Conservation (phyloP, 2,797 vertebrate genomes). For the Protosalanx chinensis region DNA sequence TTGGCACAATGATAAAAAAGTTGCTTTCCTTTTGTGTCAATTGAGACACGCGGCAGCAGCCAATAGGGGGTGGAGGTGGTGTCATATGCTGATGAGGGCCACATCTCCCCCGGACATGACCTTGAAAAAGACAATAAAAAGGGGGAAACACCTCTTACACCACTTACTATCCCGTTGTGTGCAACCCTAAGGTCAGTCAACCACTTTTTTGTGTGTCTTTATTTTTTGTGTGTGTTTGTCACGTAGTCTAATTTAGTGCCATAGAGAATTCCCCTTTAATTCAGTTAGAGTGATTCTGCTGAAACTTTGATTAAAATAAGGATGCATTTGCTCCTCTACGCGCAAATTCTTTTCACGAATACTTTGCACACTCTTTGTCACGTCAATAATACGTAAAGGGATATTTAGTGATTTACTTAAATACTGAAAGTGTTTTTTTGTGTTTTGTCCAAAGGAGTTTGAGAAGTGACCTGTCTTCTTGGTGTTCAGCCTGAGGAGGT, state of each 20-base stretch:
- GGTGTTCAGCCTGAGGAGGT: constrained; percentile 33
- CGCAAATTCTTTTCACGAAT: constrained; percentile 2
- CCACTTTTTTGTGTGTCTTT: constrained; percentile 20
- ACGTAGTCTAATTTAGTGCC: constrained; percentile 41
- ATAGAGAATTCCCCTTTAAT: constrained; percentile 3
- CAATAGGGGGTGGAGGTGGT: constrained; percentile 85
- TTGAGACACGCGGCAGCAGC: constrained; percentile 79
- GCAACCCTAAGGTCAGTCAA: constrained; percentile 76
- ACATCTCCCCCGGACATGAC: constrained; percentile 94
- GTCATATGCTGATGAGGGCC: constrained; percentile 96
- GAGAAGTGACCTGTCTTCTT: constrained; percentile 21
- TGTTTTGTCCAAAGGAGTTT: constrained; percentile 46
- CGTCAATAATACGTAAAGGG: neutral
- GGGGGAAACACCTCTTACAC: constrained; percentile 68
- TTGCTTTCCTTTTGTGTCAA: constrained; percentile 99
- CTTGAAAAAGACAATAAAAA: constrained; percentile 94
- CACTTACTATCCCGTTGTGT: constrained; percentile 73
- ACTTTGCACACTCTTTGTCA: neutral
- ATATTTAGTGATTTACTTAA: neutral
- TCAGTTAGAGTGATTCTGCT: neutral
- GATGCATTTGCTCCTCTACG: constrained; percentile 30
- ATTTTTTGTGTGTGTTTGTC: constrained; percentile 49
- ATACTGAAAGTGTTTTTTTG: constrained; percentile 13
- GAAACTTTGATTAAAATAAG: constrained; percentile 6
- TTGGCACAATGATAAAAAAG: constrained; percentile 90